A percentile compares a stretch with the other conserved stretches of the same genome.
phyloP scores from a whole-genome alignment of 2,888 invertebrate genomes.

The Eudemis profundana region DNA sequence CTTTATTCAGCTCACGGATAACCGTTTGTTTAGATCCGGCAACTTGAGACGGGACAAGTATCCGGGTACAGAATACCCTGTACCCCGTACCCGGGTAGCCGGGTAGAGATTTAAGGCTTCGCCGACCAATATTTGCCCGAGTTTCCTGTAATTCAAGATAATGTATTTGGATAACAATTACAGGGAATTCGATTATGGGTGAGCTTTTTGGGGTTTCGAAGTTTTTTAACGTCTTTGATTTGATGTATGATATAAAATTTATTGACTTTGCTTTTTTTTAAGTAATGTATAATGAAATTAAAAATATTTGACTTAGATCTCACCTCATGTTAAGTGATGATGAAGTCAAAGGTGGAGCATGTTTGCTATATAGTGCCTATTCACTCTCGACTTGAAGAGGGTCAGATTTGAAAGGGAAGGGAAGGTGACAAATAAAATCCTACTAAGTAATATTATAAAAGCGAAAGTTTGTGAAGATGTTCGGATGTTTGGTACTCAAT shows the following conservation, averaged over 20 bases:
- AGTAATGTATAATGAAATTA: too few relatives aligned
- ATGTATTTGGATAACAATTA: slow-evolving; percentile 70
- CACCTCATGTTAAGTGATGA: too few relatives aligned
- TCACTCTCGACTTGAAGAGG: too few relatives aligned
- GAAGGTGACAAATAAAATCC: too few relatives aligned
- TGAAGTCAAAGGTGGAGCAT: too few relatives aligned
- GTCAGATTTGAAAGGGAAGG: too few relatives aligned
- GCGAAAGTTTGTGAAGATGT: too few relatives aligned
- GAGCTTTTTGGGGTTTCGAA: slow-evolving; percentile 1
- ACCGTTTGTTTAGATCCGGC: slow-evolving; percentile 59
- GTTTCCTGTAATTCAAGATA: slow-evolving; percentile 65
- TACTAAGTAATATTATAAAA: too few relatives aligned
- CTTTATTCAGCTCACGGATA: slow-evolving; percentile 61
- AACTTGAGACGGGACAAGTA: slow-evolving; percentile 52
- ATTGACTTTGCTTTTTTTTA: neutral
- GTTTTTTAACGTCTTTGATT: neutral
- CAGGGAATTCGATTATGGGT: slow-evolving; percentile 46
- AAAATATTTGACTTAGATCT: too few relatives aligned
- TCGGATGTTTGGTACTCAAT: too few relatives aligned
- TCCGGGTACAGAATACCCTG: slow-evolving; percentile 52
- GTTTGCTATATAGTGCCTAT: too few relatives aligned
- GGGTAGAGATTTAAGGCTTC: slow-evolving; percentile 69
- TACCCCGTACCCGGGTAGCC: slow-evolving; percentile 48
- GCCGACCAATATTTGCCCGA: slow-evolving; percentile 64
- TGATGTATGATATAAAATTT: neutral